These are phyloP conservation scores for Drosophila demipolita DNA, from an alignment of 2,888 invertebrate genomes.

Conservation along the genomic window DNA sequence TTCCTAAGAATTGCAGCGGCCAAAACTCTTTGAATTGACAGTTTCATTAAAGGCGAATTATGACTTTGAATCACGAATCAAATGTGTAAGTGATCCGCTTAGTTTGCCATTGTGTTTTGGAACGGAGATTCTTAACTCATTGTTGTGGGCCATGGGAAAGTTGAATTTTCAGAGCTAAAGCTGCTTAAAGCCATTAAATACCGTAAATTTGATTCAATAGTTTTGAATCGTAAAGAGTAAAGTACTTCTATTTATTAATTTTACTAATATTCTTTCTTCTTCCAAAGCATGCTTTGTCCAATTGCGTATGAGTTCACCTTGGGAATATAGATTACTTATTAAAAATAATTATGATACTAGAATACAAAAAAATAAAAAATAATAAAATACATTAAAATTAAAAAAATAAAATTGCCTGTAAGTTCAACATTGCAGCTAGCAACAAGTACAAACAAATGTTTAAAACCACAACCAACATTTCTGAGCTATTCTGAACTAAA, in stretches of 20 bases:
- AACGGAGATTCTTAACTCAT: slow-evolving; percentile 2
- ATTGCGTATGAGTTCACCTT: neutral
- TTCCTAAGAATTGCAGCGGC: slow-evolving; percentile 54
- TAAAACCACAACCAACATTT: too few species aligned
- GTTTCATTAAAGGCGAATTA: slow-evolving; percentile 52
- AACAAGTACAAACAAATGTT: neutral
- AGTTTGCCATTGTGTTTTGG: slow-evolving; percentile 30
- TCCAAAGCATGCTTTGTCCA: neutral
- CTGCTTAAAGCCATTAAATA: neutral
- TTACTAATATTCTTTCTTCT: neutral
- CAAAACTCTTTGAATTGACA: slow-evolving; percentile 36
- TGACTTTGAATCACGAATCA: slow-evolving; percentile 67
- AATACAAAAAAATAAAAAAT: neutral
- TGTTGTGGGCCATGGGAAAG: slow-evolving; percentile 40
- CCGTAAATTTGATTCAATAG: neutral
- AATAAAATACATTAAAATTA: neutral
- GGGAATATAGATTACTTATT: neutral
- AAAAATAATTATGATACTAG: neutral
- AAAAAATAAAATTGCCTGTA: neutral
- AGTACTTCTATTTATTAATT: neutral
- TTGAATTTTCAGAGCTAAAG: slow-evolving; percentile 7
- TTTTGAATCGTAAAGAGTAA: neutral
- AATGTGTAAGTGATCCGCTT: slow-evolving; percentile 45
- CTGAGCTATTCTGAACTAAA: neutral
- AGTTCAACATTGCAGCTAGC: neutral